Evolutionary conservation across 2,888 invertebrate genomes (phyloP), one percentile per base, ranked within the genome.

Genomic region (Helicoverpa assulta): DNA sequence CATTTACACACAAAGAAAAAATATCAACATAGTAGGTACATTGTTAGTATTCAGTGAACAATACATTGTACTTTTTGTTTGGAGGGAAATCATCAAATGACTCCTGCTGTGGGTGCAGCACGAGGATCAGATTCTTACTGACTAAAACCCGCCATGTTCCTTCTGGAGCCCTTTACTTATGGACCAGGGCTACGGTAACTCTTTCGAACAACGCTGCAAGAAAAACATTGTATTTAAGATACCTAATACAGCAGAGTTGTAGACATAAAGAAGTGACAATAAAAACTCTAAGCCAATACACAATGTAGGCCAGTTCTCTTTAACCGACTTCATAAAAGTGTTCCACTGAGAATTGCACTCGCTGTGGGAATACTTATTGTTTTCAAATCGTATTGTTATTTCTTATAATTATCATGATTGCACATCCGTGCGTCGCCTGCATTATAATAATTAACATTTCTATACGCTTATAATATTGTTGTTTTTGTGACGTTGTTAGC

Each of bases 381-480:
- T 59, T 62, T 52, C 54, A 56, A 69, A 66, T 73, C 50, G 69
- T 71, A 75, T 80, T 76, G 67, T 80, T 67, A 67, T 61, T 81
- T 72, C 64, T 72, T 72, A 70, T 58, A 67, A 75, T 78, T 78
- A 67, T 70, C 61, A 64, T 78, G 69, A 81, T 63, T 74, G 65
- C 55, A 56, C 54, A 60, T 74, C 70, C 78, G 73, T 59, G 52
- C 63, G 53, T 21, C 18, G 55, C 26, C 26, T 62, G 58, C 56
- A 51, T 78, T 69, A 61, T 40, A 55, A 64, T 47, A 66, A 61
- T 71, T 58, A 56, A 76, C 0, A 59, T 70, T 77, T 79, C 65
- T 67, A 73, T 56, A 53, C 33, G 50, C 63, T 70, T 67, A 70
- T 56, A 37, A 29, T 51, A 63, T 59, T 60, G 78, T 78, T 76